Percentiles rank a stretch among this genome's conserved stretches.
These are phyloP conservation scores for Buphagus erythrorhynchus DNA, from an alignment of 2,797 vertebrate species.

Conservation along the genomic window DNA sequence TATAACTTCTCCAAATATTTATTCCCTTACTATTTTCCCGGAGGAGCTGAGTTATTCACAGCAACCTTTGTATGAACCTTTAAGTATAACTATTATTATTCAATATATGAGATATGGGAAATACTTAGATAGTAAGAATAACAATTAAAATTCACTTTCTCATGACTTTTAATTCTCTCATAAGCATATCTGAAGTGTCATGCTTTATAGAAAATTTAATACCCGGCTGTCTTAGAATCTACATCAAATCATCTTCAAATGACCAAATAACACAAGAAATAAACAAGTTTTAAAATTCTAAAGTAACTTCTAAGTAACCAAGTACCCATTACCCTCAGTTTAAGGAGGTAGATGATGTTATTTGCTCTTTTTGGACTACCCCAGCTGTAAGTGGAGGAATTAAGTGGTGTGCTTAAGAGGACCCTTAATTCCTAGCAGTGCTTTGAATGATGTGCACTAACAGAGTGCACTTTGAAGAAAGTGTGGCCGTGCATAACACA, in stretches of 20 bases:
- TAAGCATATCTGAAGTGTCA: background rate
- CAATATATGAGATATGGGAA: background rate
- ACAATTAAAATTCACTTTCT: background rate
- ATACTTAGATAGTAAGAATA: background rate
- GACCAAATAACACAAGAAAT: background rate
- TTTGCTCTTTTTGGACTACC: background rate
- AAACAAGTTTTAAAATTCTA: background rate
- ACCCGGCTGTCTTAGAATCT: background rate
- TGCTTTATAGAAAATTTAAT: background rate
- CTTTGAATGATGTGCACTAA: background rate
- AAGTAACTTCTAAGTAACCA: background rate
- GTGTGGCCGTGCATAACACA: background rate
- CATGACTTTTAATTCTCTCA: background rate
- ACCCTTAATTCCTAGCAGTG: background rate
- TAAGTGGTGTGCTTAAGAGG: background rate
- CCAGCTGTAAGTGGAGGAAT: background rate
- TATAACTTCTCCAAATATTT: background rate
- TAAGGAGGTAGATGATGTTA: background rate
- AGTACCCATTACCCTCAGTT: background rate
- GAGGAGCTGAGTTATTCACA: background rate
- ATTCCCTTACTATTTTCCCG: background rate
- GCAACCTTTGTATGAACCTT: background rate
- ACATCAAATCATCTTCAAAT: background rate
- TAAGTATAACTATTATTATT: background rate
- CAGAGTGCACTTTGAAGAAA: background rate